A percentile compares a stretch with the other conserved stretches of the same genome.
Conservation (phyloP, 2,888 invertebrate species). For the Mesorhabditis spiculigera region DNA sequence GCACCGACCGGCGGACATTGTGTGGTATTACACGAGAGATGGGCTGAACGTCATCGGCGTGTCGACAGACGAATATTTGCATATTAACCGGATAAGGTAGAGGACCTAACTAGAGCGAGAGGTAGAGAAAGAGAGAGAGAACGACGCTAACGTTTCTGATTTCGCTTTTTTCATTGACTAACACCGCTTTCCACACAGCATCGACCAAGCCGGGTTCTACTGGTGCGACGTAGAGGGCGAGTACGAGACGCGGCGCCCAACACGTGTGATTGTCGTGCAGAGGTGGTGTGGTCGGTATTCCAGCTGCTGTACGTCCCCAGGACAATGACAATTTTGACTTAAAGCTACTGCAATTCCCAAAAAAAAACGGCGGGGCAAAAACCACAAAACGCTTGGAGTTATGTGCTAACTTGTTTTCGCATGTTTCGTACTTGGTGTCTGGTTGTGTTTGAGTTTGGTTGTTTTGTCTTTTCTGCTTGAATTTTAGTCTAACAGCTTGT, state of each 20-base stretch:
- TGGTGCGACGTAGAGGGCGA: constrained; percentile 28
- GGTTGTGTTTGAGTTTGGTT: no score
- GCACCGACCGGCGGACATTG: not conserved
- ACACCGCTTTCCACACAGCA: not conserved
- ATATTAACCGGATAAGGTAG: not conserved
- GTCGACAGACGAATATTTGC: not conserved
- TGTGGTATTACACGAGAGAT: not conserved
- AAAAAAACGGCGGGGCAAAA: no score
- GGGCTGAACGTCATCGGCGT: not conserved
- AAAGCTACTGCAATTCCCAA: no score
- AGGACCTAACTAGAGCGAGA: not conserved
- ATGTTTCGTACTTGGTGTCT: no score
- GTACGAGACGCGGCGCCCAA: constrained; percentile 11
- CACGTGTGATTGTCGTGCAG: not conserved
- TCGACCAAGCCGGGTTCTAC: constrained; percentile 25
- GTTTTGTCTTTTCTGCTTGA: no score
- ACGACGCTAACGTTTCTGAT: not conserved
- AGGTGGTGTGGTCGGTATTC: not conserved
- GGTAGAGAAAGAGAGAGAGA: not conserved
- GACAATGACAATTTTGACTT: no score
- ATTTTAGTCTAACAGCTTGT: no score
- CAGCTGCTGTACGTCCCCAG: no score
- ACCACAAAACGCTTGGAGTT: no score
- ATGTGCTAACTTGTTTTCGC: no score
- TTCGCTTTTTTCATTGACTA: not conserved